These are phyloP conservation scores for Amblyteles armatorius DNA, from an alignment of 2,888 invertebrate species.

Conservation along the genomic window DNA sequence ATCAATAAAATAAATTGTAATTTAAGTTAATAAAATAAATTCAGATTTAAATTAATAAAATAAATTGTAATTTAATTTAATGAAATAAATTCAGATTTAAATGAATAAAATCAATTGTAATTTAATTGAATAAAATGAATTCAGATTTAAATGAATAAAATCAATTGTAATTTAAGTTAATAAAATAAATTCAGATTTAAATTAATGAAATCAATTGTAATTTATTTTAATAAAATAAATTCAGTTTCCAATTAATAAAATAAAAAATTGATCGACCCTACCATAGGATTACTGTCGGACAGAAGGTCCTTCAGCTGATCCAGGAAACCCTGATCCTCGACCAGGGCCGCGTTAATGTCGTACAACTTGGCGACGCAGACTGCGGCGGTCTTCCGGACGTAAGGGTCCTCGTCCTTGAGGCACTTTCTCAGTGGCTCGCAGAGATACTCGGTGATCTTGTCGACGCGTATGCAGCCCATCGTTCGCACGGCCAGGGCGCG, in stretches of 20 bases:
- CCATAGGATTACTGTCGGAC: slow-evolving; percentile 99
- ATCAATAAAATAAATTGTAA: neutral
- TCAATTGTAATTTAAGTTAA: slow-evolving; percentile 12
- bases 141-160: neutral
- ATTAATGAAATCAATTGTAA: neutral
- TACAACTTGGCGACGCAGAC: slow-evolving; percentile 99
- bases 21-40: slow-evolving; percentile 16
- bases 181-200: slow-evolving; percentile 2
- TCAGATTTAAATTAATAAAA: neutral
- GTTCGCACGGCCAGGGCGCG: slow-evolving; percentile 99
- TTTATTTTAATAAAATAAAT: neutral
- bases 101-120: neutral
- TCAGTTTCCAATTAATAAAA: slow-evolving; percentile 1
- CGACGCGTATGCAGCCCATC: slow-evolving; percentile 99
- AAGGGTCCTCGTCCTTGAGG: slow-evolving; percentile 97
- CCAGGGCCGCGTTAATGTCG: slow-evolving; percentile 92
- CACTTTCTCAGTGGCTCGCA: slow-evolving; percentile 99
- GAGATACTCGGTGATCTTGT: slow-evolving; percentile 99
- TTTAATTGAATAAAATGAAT: neutral
- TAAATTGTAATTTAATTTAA: too few relatives aligned
- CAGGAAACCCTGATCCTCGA: slow-evolving; percentile 96
- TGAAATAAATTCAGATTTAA: neutral
- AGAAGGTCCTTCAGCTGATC: slow-evolving; percentile 98
- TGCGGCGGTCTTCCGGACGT: slow-evolving; percentile 99
- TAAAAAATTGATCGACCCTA: slow-evolving; percentile 76